Evolutionary conservation across 2,888 invertebrate species (phyloP), one percentile per base, ranked within the genome.

Genomic region (Rhaphigaster nebulosa): DNA sequence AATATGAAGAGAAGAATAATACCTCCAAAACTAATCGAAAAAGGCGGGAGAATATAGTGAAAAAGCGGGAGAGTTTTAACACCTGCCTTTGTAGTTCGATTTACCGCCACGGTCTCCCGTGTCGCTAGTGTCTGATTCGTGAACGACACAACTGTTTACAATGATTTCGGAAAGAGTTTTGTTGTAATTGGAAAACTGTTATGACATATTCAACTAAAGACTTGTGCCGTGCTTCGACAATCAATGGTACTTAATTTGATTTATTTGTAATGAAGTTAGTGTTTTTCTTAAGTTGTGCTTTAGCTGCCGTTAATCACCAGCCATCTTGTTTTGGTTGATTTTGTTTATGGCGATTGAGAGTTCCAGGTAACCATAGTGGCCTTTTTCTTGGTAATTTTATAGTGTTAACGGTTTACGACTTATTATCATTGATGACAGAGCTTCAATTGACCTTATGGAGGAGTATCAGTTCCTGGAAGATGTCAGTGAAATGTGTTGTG

Each of bases 281-380:
- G 84, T 87, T 45, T n/a, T 65, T 60, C 60, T 88, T 60, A 90
- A 52, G 52, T 90, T 70, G 90, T 90, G 87, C 89, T 91, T n/a
- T 84, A 65, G 88, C 88, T 91, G 90, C 91, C 91, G 91, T 91
- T 91, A 92, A 91, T 91, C 90, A 92, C 90, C 91, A 92, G 93
- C 93, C 93, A 93, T 93, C 92, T 93, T 93, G 93, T 92, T 92
- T 92, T 92, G 92, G 91, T 91, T 90, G 91, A 92, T 90, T 91
- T 92, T 93, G 92, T 93, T 92, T 92, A 92, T 92, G 92, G 92
- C 92, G 92, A 92, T 91, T 92, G 91, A 76, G 89, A 91, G 91
- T 91, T 90, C 87, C 92, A 92, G 92, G 92, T 92, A 92, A 92
- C 91, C 91, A 92, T 91, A 87, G 87, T 90, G 38, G n/a, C 60